Percentiles rank a stretch among this genome's conserved stretches.
These are phyloP conservation scores for Campoplex nolae DNA, from an alignment of 2,888 invertebrate species.

Conservation along the genomic window DNA sequence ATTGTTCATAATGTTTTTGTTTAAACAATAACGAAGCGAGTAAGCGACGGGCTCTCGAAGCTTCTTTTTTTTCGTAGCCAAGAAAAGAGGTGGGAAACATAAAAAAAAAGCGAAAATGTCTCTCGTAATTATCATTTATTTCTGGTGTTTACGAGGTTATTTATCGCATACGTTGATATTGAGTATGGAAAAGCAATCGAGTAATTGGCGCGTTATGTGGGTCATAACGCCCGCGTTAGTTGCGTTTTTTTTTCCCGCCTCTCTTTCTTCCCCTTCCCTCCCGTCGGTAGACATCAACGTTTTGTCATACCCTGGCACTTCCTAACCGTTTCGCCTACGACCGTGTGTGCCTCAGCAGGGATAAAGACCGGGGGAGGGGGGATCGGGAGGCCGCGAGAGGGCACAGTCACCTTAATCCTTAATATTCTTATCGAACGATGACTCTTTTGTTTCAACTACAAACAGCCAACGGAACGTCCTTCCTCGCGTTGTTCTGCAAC, in stretches of 20 bases:
- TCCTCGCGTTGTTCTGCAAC: background rate
- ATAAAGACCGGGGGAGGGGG: background rate
- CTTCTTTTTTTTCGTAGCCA: background rate
- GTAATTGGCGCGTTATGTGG: constrained; percentile 59
- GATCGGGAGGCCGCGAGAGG: background rate
- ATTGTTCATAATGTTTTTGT: constrained; percentile 1
- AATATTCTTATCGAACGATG: constrained; percentile 71
- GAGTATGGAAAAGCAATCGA: constrained; percentile 37
- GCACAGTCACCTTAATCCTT: constrained; percentile 71
- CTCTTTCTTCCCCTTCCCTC: background rate
- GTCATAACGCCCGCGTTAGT: constrained; percentile 52
- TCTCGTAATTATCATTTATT: constrained; percentile 13
- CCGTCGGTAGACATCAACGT: background rate
- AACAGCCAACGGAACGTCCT: constrained; percentile 5
- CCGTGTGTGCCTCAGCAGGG: background rate
- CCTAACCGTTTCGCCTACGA: constrained; percentile 26
- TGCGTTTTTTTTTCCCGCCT: constrained; percentile 31
- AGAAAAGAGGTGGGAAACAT: background rate
- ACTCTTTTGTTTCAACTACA: constrained; percentile 39
- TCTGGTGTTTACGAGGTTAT: background rate
- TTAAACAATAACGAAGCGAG: constrained; percentile 10
- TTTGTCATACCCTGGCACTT: constrained; percentile 42
- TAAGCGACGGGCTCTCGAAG: background rate
- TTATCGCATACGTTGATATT: constrained; percentile 1
- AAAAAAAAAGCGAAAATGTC: background rate